Evolutionary conservation across 2,888 invertebrate genomes (phyloP).

Genomic region (Aproaerema taeniolella): DNA sequence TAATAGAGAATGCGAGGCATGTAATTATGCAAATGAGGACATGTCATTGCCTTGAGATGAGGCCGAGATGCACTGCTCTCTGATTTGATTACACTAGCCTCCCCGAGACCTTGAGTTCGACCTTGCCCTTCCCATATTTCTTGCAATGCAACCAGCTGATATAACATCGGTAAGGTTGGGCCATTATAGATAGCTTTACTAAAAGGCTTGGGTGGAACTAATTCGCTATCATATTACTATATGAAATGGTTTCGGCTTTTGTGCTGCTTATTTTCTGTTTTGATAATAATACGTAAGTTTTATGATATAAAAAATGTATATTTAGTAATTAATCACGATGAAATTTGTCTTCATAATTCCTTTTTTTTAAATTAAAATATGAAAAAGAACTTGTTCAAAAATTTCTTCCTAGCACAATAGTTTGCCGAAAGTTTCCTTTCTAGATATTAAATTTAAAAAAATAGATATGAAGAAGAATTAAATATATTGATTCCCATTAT

Average conservation of each 20-base stretch:
- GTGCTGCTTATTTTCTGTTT: too few relatives aligned
- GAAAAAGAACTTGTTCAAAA: too few relatives aligned
- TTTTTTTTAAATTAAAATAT: too few relatives aligned
- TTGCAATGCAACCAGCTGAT: slow-evolving; percentile 4
- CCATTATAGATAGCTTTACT: slow-evolving; percentile 2
- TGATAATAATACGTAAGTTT: neutral
- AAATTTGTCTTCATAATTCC: too few relatives aligned
- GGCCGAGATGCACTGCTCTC: slow-evolving; percentile 6
- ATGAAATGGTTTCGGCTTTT: neutral
- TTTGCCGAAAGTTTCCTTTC: too few relatives aligned
- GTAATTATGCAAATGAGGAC: slow-evolving; percentile 11
- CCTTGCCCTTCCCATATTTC: slow-evolving; percentile 10
- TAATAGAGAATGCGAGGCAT: slow-evolving; percentile 2
- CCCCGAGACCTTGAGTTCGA: slow-evolving; percentile 5
- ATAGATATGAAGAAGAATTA: too few relatives aligned
- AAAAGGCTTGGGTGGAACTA: neutral
- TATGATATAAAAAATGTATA: neutral
- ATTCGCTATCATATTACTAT: neutral
- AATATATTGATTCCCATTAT: too few relatives aligned
- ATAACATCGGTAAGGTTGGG: neutral
- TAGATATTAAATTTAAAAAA: too few relatives aligned
- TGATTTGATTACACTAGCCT: slow-evolving; percentile 2
- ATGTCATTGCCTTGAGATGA: slow-evolving; percentile 5
- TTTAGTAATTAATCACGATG: too few relatives aligned
- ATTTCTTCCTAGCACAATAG: too few relatives aligned